Conservation (phyloP, 2,888 invertebrate genomes). For the Polyommatus icarus region DNA sequence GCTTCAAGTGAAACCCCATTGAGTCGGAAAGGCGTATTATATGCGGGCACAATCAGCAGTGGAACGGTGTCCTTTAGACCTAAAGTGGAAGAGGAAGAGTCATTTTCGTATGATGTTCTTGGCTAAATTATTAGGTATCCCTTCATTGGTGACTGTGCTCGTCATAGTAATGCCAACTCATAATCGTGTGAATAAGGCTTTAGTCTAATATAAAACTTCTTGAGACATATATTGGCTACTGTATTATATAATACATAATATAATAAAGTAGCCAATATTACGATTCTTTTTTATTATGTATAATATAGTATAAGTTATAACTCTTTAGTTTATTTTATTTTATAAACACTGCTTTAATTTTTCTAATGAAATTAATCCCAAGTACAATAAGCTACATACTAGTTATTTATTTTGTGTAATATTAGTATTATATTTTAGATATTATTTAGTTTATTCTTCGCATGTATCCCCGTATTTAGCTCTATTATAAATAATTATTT, state of each 20-base stretch:
- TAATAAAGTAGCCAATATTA: constrained; percentile 2
- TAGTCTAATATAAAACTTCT: not conserved
- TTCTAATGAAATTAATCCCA: constrained; percentile 16
- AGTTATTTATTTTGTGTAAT: constrained; percentile 2
- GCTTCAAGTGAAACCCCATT: constrained; percentile 65
- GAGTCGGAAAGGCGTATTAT: constrained; percentile 38
- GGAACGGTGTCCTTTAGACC: not conserved
- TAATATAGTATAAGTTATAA: not conserved
- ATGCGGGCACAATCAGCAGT: not conserved
- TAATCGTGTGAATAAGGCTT: constrained; percentile 13
- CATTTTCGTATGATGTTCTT: not conserved
- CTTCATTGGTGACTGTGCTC: not conserved
- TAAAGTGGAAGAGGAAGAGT: not conserved
- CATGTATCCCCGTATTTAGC: not conserved
- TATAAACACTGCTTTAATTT: constrained; percentile 1
- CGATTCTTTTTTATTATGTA: not conserved
- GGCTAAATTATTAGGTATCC: not conserved
- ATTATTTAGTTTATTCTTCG: not conserved
- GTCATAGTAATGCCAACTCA: not conserved
- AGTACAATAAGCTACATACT: not conserved
- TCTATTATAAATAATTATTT: not conserved
- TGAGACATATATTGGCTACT: constrained; percentile 10
- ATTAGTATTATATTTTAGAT: not conserved
- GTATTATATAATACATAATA: not conserved
- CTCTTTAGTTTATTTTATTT: not conserved